Evolutionary conservation across 2,888 invertebrate species (phyloP).

Genomic region (Lasius platythorax): DNA sequence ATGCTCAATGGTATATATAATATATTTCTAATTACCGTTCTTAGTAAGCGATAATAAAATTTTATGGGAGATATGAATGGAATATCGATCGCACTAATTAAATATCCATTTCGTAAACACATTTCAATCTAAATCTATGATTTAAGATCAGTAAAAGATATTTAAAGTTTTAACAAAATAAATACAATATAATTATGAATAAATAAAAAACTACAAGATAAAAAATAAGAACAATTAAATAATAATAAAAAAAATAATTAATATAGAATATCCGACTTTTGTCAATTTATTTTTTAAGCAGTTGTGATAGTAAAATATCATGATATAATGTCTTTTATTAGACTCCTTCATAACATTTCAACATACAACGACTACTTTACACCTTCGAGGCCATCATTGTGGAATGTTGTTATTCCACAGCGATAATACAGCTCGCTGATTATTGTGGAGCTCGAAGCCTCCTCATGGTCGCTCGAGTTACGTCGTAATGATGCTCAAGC

Average conservation of each 20-base stretch:
- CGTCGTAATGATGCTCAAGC: conserved; percentile 72
- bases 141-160: neutral
- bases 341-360: neutral
- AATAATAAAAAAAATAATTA: neutral
- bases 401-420: conserved; percentile 50
- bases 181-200: neutral
- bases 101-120: neutral
- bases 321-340: conserved; percentile 20
- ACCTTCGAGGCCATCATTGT: conserved; percentile 35
- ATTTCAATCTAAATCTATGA: neutral
- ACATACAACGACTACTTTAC: conserved; percentile 45
- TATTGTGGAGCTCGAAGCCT: conserved; percentile 63
- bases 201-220: neutral
- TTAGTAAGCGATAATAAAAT: neutral
- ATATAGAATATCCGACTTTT: neutral
- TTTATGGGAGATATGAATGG: neutral
- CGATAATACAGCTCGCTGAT: conserved; percentile 67
- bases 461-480: conserved; percentile 70
- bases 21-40: neutral
- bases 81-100: neutral
- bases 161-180: neutral
- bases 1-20: neutral
- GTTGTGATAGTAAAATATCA: neutral
- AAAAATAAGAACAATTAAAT: conserved; percentile 8
- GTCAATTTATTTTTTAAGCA: neutral